phyloP scores from a whole-genome alignment of 1,140 invertebrate genomes.

The Megalopta genalis region DNA sequence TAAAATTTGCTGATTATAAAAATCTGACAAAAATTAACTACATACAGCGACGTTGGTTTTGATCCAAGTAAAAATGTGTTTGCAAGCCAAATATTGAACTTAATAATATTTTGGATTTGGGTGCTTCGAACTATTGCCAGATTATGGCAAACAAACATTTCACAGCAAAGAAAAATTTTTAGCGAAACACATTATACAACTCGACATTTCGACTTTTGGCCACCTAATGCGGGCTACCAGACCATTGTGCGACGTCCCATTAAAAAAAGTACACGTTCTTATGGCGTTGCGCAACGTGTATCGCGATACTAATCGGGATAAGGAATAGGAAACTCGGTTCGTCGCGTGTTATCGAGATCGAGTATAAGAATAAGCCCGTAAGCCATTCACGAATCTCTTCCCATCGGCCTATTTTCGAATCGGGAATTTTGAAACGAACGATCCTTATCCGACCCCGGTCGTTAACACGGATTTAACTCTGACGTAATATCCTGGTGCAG shows the following conservation, averaged over 20 bases:
- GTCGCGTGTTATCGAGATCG: not conserved
- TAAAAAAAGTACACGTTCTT: not conserved
- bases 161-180: no score
- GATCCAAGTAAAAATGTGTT: not conserved
- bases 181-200: no score
- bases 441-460: not conserved
- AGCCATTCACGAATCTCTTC: not conserved
- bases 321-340: not conserved
- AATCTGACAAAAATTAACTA: no score
- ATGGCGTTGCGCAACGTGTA: not conserved
- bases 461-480: slow-evolving; percentile 12
- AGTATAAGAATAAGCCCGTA: no score
- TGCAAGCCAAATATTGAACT: not conserved
- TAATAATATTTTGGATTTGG: not conserved
- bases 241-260: not conserved
- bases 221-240: no score
- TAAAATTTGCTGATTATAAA: no score
- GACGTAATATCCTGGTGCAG: slow-evolving; percentile 32
- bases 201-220: no score
- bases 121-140: no score
- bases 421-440: not conserved
- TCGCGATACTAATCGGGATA: not conserved
- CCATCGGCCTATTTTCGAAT: not conserved
- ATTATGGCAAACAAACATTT: no score
- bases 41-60: not conserved